These are phyloP conservation scores for Helicoverpa armigera DNA, from an alignment of 1,140 invertebrate genomes.

Conservation along the genomic window DNA sequence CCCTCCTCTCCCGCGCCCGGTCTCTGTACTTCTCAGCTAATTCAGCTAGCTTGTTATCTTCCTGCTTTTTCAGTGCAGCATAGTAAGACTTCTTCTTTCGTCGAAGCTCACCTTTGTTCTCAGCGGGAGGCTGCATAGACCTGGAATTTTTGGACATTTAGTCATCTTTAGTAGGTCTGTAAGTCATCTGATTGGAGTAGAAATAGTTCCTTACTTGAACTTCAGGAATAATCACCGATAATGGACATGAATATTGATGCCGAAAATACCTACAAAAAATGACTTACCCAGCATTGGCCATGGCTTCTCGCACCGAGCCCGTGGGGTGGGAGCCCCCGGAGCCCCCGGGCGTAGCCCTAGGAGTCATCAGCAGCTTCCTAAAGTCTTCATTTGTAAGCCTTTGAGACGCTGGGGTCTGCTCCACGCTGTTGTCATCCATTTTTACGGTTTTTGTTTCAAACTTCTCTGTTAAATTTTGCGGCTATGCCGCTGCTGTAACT, in stretches of 20 bases:
- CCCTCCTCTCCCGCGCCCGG: slow-evolving; percentile 96
- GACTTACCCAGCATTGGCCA: slow-evolving; percentile 87
- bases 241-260: neutral
- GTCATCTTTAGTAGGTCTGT: neutral
- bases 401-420: slow-evolving; percentile 88
- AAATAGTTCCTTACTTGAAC: too few relatives aligned
- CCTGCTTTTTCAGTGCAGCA: slow-evolving; percentile 97
- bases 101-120: slow-evolving; percentile 90
- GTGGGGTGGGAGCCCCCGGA: slow-evolving; percentile 82
- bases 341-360: slow-evolving; percentile 89
- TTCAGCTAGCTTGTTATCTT: slow-evolving; percentile 98
- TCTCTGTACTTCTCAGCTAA: slow-evolving; percentile 98
- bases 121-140: slow-evolving; percentile 83
- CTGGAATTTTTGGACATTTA: slow-evolving; percentile 53
- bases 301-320: slow-evolving; percentile 88
- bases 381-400: slow-evolving; percentile 99
- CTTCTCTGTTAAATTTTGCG: neutral
- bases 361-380: slow-evolving; percentile 97
- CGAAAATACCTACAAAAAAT: neutral
- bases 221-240: too few relatives aligned
- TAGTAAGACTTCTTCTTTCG: slow-evolving; percentile 97
- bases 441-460: slow-evolving; percentile 37
- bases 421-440: slow-evolving; percentile 81
- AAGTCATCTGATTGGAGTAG: neutral
- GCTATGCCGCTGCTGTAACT: neutral